phyloP scores from a whole-genome alignment of 2,113 vertebrate genomes.

The Gallinago paraguaiae region DNA sequence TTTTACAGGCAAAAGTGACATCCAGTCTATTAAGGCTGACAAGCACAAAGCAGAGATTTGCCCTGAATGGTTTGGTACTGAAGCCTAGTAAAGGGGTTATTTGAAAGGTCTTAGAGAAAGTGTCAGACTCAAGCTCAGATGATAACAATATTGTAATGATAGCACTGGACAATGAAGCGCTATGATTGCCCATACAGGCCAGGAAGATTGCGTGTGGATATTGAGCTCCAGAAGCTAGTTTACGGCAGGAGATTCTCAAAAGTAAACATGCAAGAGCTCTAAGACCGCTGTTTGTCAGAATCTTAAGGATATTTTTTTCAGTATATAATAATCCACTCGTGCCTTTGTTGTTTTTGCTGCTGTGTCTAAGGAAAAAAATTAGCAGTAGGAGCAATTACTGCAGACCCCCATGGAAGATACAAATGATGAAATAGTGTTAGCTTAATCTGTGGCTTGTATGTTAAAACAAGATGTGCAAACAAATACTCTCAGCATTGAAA shows the following conservation, averaged over 20 bases:
- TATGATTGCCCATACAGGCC: conserved; percentile 91
- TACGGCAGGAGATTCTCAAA: conserved; percentile 74
- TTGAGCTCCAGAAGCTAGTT: conserved; percentile 76
- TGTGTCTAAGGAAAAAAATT: not conserved
- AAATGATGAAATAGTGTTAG: not conserved
- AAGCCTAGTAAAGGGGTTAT: conserved; percentile 96
- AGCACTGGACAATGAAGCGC: conserved; percentile 94
- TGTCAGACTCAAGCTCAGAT: conserved; percentile 98
- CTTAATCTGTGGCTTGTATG: not conserved
- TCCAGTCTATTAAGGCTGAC: conserved; percentile 99
- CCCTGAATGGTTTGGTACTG: conserved; percentile 95
- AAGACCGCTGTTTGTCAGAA: not conserved
- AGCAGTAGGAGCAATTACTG: not conserved
- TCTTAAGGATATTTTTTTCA: not conserved
- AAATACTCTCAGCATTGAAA: not conserved
- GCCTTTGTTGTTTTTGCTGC: not conserved
- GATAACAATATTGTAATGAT: conserved; percentile 99
- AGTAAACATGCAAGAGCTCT: conserved; percentile 31
- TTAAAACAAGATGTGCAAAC: not conserved
- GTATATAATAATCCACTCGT: not conserved
- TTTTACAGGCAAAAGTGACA: conserved; percentile 98
- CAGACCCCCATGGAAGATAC: fast-evolving
- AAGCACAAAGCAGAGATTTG: conserved; percentile 99
- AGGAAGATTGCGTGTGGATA: conserved; percentile 82
- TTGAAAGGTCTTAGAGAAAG: conserved; percentile 96